phyloP scores from a whole-genome alignment of 1,140 invertebrate species.

The Episyrphus balteatus region DNA sequence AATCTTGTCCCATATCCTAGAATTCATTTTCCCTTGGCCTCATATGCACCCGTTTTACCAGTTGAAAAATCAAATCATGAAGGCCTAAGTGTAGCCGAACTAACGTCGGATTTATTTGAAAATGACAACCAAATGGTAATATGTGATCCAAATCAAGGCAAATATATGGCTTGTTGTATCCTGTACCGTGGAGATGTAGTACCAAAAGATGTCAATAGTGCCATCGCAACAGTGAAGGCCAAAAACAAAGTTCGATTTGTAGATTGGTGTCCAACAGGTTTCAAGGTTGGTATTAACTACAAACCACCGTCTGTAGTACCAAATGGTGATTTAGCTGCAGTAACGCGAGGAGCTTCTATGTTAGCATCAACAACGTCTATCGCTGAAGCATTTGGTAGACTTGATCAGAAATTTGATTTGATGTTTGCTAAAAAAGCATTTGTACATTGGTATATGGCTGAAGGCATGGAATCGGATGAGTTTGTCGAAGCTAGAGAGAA shows the following conservation, averaged over 20 bases:
- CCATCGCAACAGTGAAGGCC: conserved; percentile 66
- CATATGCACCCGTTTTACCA: conserved; percentile 52
- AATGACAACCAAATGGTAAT: conserved; percentile 58
- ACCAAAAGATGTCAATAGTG: conserved; percentile 51
- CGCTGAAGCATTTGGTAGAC: conserved; percentile 54
- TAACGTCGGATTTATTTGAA: conserved; percentile 54
- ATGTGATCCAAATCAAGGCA: conserved; percentile 52
- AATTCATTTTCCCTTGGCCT: conserved; percentile 59
- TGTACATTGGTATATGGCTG: conserved; percentile 57
- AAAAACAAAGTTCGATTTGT: conserved; percentile 51
- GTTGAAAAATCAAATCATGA: conserved; percentile 52
- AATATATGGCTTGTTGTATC: conserved; percentile 65
- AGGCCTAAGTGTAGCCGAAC: conserved; percentile 53
- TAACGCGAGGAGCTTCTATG: conserved; percentile 54
- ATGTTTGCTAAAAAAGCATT: conserved; percentile 67
- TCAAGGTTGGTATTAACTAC: conserved; percentile 53
- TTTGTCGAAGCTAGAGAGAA: conserved; percentile 37
- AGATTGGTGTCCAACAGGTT: conserved; percentile 54
- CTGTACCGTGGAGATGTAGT: conserved; percentile 54
- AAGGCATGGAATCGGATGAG: conserved; percentile 30
- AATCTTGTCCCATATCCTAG: conserved; percentile 57
- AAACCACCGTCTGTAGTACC: conserved; percentile 52
- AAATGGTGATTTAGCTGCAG: conserved; percentile 51
- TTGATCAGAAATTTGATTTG: conserved; percentile 63
- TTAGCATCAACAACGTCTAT: conserved; percentile 63